Evolutionary conservation across 2,113 vertebrate species (phyloP), one percentile per base, ranked within the genome.

Genomic region (Ivindomyrus marchei): DNA sequence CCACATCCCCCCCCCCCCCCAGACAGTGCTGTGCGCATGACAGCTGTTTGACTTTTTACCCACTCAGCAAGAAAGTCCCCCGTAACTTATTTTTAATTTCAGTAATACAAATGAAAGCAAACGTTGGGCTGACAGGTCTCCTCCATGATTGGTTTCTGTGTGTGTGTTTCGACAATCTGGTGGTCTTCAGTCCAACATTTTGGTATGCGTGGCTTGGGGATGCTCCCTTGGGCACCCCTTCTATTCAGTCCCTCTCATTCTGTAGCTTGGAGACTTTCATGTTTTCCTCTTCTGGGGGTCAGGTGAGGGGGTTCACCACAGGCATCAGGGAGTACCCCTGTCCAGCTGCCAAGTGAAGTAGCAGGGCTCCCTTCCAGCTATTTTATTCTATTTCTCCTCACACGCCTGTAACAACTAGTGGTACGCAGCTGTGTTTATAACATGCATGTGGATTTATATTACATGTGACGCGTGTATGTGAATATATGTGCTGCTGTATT

Each of bases 21-120:
- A 89, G 24, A 4, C 58, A 3, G 90, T 90, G 88, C 91, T 91
- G 91, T 92, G 92, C 92, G 90, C 93, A 93, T 94, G 95, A 95
- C 95, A 96, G 95, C 95, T 95, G 96, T 94, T 94, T 89, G 91
- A 94, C 94, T 94, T 96, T 95, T 96, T 96, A 95, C 94, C 93
- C 84, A 93, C 92, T 94, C 94, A 95, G 92, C 94, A 95, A 93
- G 93, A 95, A 95, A 96, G 95, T 95, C 11, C 94, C 94, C 94
- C 94, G 96, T 96, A 94, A 95, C 91, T 92, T 94, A 93, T 96
- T 95, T 95, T 92, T 91, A 90, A 95, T 95, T 95, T 94, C 91
- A 93, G 92, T 11, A 92, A 91, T 46, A 50, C 4, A 47, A 36
- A 53, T 70, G 88, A 62, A 90, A 46, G 50, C 53, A 47, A 47